Percentiles rank a stretch among this genome's conserved stretches.
Conservation (phyloP, 2,797 vertebrate genomes). For the Babyrousa celebensis region DNA sequence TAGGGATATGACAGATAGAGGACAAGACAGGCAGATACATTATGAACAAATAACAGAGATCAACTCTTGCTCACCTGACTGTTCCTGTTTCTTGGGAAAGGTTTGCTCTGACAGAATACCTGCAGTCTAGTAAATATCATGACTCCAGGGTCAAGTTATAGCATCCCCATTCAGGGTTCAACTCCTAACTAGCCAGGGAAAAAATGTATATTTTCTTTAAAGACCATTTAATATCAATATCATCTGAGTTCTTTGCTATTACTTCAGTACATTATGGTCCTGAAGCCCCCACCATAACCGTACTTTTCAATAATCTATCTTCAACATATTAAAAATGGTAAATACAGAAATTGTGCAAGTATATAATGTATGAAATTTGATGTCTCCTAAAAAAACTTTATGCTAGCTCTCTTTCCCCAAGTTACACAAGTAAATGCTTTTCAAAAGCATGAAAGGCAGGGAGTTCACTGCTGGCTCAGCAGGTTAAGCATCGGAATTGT, state of each 20-base stretch:
- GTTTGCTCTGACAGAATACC: neutral
- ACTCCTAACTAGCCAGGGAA: neutral
- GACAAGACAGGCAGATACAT: neutral
- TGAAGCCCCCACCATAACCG: neutral
- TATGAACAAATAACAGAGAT: neutral
- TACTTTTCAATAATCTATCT: slow-evolving; percentile 21
- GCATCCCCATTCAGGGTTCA: neutral
- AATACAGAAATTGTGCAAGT: slow-evolving; percentile 30
- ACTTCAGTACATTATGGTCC: neutral
- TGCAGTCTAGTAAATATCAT: neutral
- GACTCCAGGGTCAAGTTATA: neutral
- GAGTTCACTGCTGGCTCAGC: too few relatives aligned
- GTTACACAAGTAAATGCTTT: slow-evolving; percentile 12
- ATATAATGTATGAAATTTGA: neutral
- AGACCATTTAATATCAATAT: neutral
- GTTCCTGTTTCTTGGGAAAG: slow-evolving; percentile 1
- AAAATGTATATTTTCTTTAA: slow-evolving; percentile 8
- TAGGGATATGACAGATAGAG: neutral
- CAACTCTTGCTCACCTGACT: neutral
- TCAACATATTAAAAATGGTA: slow-evolving; percentile 43
- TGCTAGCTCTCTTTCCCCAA: neutral
- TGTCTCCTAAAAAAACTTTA: slow-evolving; percentile 29
- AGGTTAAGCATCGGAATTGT: too few relatives aligned
- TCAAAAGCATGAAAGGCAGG: slow-evolving; percentile 34
- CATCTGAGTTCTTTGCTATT: neutral